Conservation (phyloP, 2,113 vertebrate species). For the Anhinga anhinga region DNA sequence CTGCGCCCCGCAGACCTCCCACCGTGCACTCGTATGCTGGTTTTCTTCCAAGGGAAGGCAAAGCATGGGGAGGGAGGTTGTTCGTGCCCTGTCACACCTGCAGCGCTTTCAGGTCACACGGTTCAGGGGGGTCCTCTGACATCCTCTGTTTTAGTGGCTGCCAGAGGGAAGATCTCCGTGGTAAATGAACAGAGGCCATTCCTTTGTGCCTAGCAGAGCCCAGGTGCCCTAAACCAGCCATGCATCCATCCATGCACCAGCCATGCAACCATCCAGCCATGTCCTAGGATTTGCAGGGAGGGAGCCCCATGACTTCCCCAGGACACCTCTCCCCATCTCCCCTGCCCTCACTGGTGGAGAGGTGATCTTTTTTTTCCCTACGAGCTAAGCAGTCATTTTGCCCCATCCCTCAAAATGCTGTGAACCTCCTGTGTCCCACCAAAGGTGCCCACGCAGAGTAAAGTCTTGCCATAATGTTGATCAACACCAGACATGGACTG, state of each 20-base stretch:
- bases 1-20: not conserved
- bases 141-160: not conserved
- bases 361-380: not conserved
- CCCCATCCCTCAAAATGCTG: accelerated
- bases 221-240: not conserved
- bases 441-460: not conserved
- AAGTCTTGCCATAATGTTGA: not conserved
- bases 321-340: not conserved
- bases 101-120: not conserved
- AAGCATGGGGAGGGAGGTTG: not conserved
- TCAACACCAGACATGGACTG: not conserved
- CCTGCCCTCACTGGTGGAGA: not conserved
- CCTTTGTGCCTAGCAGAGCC: accelerated
- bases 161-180: not conserved
- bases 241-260: not conserved
- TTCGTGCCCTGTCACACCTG: not conserved
- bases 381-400: not conserved
- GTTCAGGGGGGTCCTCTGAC: not conserved
- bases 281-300: not conserved
- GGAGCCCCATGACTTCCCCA: not conserved
- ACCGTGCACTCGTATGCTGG: accelerated
- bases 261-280: not conserved
- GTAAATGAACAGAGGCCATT: not conserved
- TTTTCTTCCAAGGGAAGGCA: not conserved
- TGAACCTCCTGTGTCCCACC: not conserved